Conservation (phyloP, 2,113 vertebrate genomes). For the Pelmatolapia mariae region DNA sequence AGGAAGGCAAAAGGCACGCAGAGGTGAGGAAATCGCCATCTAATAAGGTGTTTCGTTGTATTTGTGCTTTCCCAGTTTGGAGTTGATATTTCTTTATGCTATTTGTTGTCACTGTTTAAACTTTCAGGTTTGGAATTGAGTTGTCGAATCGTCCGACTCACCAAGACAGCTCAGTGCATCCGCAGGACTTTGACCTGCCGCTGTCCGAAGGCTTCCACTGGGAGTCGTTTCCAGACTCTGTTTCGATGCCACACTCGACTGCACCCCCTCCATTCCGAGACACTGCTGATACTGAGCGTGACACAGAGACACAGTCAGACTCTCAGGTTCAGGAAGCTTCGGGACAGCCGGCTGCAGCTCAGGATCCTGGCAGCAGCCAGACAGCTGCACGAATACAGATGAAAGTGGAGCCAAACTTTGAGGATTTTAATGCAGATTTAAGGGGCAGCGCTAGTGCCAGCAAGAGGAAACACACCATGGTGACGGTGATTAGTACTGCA, state of each 20-base stretch:
- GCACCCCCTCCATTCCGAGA: conserved; percentile 65
- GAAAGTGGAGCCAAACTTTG: background rate
- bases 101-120: background rate
- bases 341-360: background rate
- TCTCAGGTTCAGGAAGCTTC: background rate
- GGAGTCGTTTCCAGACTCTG: conserved; percentile 70
- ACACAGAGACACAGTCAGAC: background rate
- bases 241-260: conserved; percentile 22
- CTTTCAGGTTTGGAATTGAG: conserved; percentile 82
- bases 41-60: background rate
- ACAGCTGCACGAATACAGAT: background rate
- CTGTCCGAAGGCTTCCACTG: conserved; percentile 85
- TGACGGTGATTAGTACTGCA: background rate
- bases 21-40: conserved; percentile 59
- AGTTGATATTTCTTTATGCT: background rate
- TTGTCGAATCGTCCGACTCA: conserved; percentile 59
- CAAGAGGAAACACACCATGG: background rate
- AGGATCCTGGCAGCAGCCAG: background rate
- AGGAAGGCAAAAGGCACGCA: conserved; percentile 76
- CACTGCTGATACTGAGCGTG: background rate
- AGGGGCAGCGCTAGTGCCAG: background rate
- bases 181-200: conserved; percentile 63
- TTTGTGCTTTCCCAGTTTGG: background rate
- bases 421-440: background rate
- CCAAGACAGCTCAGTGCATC: conserved; percentile 60